Conservation (phyloP, 1,140 invertebrate genomes). For the Lordiphosa collinella region DNA sequence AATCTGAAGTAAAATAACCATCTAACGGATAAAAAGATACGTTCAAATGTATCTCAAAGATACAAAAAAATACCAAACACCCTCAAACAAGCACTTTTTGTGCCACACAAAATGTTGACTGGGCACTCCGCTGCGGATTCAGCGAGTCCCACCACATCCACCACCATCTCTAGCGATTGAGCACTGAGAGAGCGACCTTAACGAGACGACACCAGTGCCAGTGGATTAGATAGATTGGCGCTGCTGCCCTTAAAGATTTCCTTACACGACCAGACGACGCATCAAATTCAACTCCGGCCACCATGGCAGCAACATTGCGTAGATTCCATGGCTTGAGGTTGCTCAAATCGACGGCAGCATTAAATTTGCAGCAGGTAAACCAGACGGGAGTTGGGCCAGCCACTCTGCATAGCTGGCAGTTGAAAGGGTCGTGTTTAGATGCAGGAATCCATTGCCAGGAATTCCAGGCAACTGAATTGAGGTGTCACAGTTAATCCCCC, state of each 20-base stretch:
- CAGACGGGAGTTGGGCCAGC: slow-evolving; percentile 17
- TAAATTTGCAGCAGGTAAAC: slow-evolving; percentile 76
- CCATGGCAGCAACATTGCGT: slow-evolving; percentile 90
- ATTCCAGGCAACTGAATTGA: too few relatives aligned
- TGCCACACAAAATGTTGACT: slow-evolving; percentile 1
- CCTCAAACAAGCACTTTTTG: too few relatives aligned
- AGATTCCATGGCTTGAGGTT: slow-evolving; percentile 88
- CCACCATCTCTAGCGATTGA: slow-evolving; percentile 26
- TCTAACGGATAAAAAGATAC: too few relatives aligned
- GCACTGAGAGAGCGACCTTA: slow-evolving; percentile 45
- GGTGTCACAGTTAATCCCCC: too few relatives aligned
- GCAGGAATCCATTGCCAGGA: too few relatives aligned
- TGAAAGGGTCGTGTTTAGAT: too few relatives aligned
- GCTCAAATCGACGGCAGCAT: slow-evolving; percentile 67
- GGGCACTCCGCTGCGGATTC: background rate
- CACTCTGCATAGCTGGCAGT: too few relatives aligned
- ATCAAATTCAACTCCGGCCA: slow-evolving; percentile 80
- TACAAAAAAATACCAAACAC: slow-evolving; percentile 1
- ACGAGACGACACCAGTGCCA: slow-evolving; percentile 42
- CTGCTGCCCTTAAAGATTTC: slow-evolving; percentile 71
- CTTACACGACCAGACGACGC: slow-evolving; percentile 66
- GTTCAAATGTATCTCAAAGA: too few relatives aligned
- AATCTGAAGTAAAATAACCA: too few relatives aligned
- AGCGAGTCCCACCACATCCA: slow-evolving; percentile 22
- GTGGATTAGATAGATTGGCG: slow-evolving; percentile 67